A percentile compares a stretch with the other conserved stretches of the same genome.
Conservation (phyloP, 2,113 vertebrate species). For the Acanthochromis polyacanthus region DNA sequence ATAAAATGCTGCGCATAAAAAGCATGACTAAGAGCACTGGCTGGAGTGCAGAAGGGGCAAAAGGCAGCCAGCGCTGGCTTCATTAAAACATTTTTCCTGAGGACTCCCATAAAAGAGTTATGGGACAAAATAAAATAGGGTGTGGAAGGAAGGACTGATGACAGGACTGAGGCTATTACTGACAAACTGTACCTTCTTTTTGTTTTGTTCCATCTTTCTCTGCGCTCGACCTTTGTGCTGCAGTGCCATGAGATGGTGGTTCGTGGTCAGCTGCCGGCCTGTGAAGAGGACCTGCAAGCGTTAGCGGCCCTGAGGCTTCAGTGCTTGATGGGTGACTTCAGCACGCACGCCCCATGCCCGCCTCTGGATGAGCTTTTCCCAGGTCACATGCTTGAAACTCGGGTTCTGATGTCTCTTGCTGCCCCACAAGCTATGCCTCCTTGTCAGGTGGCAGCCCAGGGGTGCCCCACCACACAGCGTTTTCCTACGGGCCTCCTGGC, state of each 20-base stretch:
- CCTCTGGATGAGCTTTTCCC: slow-evolving; percentile 91
- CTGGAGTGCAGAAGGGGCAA: slow-evolving; percentile 46
- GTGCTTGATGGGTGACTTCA: slow-evolving; percentile 91
- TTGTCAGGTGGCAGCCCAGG: slow-evolving; percentile 64
- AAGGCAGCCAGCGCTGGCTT: slow-evolving; percentile 65
- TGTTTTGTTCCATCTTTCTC: not conserved
- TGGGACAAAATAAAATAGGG: slow-evolving; percentile 70
- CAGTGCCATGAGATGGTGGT: slow-evolving; percentile 94
- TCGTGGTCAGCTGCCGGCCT: slow-evolving; percentile 89
- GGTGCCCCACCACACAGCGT: slow-evolving; percentile 75
- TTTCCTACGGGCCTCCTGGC: slow-evolving; percentile 86
- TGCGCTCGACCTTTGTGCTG: slow-evolving; percentile 1
- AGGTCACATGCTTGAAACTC: slow-evolving; percentile 79
- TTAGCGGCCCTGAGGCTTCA: slow-evolving; percentile 92
- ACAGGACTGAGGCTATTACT: slow-evolving; percentile 50
- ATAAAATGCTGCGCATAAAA: slow-evolving; percentile 58
- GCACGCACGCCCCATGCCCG: slow-evolving; percentile 85
- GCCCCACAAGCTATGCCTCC: slow-evolving; percentile 62
- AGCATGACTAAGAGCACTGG: slow-evolving; percentile 72
- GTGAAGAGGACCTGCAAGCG: slow-evolving; percentile 90
- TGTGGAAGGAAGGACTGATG: slow-evolving; percentile 55
- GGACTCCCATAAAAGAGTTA: slow-evolving; percentile 72
- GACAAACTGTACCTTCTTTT: slow-evolving; percentile 37
- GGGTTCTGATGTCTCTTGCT: slow-evolving; percentile 79
- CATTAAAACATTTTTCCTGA: slow-evolving; percentile 68